A percentile compares a stretch with the other conserved stretches of the same genome.
These are phyloP conservation scores for Ridgeia piscesae DNA, from an alignment of 1,140 invertebrate species.

Conservation along the genomic window DNA sequence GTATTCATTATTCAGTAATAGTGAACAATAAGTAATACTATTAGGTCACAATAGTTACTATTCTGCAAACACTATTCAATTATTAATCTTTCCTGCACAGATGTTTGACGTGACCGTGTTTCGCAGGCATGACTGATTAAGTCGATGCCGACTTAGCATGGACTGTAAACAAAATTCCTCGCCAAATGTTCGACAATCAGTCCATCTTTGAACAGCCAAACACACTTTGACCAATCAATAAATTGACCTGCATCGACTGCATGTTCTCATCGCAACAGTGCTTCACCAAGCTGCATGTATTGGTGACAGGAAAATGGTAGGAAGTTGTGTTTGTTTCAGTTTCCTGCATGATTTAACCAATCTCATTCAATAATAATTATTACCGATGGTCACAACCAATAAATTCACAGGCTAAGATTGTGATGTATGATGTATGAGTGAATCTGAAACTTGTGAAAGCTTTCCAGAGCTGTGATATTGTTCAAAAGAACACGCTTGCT, in stretches of 20 bases:
- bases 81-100: neutral
- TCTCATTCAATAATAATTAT: neutral
- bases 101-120: neutral
- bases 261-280: neutral
- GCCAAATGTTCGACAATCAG: neutral
- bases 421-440: no score
- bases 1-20: neutral
- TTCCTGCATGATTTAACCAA: neutral
- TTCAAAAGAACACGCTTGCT: no score
- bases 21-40: neutral
- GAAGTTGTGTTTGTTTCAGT: neutral
- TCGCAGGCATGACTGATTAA: neutral
- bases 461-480: no score
- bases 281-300: neutral
- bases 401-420: no score
- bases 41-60: neutral
- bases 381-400: no score
- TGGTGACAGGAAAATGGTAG: neutral
- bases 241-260: conserved; percentile 4
- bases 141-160: neutral
- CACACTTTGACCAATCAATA: neutral
- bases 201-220: conserved; percentile 3
- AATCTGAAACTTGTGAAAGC: no score
- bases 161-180: neutral
- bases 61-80: neutral